phyloP scores from a whole-genome alignment of 2,888 invertebrate species.

The Diadromus collaris region DNA sequence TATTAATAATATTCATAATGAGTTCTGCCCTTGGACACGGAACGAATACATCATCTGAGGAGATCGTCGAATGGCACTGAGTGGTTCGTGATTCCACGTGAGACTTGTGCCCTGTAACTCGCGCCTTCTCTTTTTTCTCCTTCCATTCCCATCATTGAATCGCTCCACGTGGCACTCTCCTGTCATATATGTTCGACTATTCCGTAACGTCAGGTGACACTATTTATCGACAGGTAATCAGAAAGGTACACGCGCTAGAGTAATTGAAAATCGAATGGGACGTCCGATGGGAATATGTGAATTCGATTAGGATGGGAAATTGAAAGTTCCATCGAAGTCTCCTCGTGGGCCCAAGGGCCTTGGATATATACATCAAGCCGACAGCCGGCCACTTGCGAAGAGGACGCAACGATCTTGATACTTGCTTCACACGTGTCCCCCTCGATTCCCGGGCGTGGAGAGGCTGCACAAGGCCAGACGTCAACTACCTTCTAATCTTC shows the following conservation, averaged over 20 bases:
- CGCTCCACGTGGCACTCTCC: background rate
- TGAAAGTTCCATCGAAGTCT: background rate
- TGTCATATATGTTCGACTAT: background rate
- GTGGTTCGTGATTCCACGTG: background rate
- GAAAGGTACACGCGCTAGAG: constrained; percentile 1
- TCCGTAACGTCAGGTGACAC: constrained; percentile 12
- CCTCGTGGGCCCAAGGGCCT: background rate
- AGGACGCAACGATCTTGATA: background rate
- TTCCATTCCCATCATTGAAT: background rate
- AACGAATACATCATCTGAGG: background rate
- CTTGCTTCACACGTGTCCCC: background rate
- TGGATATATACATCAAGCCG: background rate
- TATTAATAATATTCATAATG: background rate
- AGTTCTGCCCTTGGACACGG: background rate
- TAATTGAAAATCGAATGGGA: background rate
- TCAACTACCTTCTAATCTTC: background rate
- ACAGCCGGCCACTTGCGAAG: background rate
- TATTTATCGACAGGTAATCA: background rate
- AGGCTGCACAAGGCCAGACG: background rate
- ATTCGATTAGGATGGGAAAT: background rate
- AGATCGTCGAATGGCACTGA: background rate
- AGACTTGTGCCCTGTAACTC: background rate
- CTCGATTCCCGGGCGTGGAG: background rate
- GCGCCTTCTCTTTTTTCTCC: background rate
- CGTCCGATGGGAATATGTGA: background rate